These are phyloP conservation scores for Calonectris borealis DNA, from an alignment of 2,113 vertebrate genomes.

Conservation along the genomic window DNA sequence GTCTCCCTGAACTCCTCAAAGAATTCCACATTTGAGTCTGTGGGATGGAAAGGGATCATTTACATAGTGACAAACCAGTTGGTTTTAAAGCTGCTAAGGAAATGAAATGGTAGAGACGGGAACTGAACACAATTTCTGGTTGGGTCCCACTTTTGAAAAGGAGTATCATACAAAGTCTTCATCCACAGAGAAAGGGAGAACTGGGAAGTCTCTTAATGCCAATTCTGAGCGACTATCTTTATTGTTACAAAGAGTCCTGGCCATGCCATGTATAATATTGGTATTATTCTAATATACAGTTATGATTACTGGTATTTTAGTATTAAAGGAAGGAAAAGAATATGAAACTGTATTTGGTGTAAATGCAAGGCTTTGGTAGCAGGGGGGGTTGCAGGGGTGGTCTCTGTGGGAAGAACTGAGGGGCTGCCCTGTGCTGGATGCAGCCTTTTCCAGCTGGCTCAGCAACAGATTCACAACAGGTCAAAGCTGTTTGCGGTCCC, in stretches of 20 bases:
- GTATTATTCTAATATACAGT: neutral
- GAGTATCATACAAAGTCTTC: neutral
- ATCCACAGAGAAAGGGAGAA: neutral
- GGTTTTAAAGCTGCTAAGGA: neutral
- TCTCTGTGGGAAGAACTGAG: neutral
- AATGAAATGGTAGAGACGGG: neutral
- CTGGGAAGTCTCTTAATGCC: neutral
- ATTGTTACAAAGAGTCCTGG: neutral
- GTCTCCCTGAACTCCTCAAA: neutral
- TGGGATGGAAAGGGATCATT: neutral
- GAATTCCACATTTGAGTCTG: neutral
- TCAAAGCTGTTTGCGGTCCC: neutral
- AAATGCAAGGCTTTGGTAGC: neutral
- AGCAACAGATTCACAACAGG: neutral
- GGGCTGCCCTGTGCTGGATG: neutral
- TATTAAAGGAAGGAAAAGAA: neutral
- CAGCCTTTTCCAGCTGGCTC: neutral
- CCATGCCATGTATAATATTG: neutral
- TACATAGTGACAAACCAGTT: neutral
- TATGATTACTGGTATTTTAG: neutral
- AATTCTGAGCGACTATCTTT: neutral
- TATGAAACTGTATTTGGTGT: neutral
- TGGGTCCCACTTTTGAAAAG: neutral
- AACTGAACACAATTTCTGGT: neutral
- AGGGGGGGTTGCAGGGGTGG: neutral